phyloP scores from a whole-genome alignment of 2,113 vertebrate genomes.

The Malurus elegans region DNA sequence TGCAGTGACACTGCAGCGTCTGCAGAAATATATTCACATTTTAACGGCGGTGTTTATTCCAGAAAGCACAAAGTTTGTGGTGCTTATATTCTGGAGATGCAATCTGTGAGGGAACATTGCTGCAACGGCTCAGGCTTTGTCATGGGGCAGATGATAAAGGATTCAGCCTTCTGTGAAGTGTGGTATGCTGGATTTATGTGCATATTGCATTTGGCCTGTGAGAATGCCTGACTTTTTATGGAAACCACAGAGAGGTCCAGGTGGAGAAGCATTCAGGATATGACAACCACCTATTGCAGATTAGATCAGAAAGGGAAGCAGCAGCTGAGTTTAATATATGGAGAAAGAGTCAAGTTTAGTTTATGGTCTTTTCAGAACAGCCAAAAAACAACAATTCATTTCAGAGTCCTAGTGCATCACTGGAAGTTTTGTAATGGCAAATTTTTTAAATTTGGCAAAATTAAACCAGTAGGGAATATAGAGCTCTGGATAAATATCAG shows the following conservation, averaged over 20 bases:
- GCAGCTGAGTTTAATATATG: not conserved
- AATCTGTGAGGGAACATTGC: not conserved
- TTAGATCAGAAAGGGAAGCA: constrained; percentile 13
- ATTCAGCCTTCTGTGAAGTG: not conserved
- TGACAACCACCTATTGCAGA: not conserved
- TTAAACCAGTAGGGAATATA: not conserved
- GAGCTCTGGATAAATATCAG: not conserved
- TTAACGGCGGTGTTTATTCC: constrained; percentile 7
- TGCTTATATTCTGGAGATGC: not conserved
- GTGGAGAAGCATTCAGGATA: constrained; percentile 35
- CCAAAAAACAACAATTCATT: not conserved
- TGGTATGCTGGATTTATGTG: not conserved
- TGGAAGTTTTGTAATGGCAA: not conserved
- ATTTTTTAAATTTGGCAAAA: not conserved
- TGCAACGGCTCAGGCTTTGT: not conserved
- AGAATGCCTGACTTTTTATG: not conserved
- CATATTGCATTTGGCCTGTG: constrained; percentile 23
- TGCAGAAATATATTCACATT: constrained; percentile 30
- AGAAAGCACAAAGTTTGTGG: constrained; percentile 10
- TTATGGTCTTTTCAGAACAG: not conserved
- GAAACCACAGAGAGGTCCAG: constrained; percentile 17
- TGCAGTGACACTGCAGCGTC: not conserved
- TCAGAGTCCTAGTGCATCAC: not conserved
- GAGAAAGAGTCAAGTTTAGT: not conserved
- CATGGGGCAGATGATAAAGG: not conserved